Base-by-base conservation (phyloP, 1,140 invertebrate genomes). In the Archegozetes longisetosus region DNA sequence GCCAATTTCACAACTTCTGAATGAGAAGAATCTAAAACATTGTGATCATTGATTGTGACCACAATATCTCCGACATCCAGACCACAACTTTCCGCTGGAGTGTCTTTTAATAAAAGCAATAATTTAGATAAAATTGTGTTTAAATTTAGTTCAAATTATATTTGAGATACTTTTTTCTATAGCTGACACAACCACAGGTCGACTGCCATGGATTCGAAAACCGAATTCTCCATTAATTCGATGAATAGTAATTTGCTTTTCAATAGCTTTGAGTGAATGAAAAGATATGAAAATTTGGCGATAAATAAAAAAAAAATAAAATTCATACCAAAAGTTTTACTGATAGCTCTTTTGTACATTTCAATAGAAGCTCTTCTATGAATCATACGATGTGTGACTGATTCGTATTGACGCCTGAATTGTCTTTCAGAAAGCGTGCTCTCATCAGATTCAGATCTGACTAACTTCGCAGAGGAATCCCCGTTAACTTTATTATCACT, bases 11-110 rank as follows among this genome's bases (percentile, higher is more conserved):
- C 87, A 20, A 97, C 89, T 71, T 95, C 91, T 2, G 86, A 88
- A 75, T 95, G 90, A 51, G 84, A 85, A 56, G 88, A 83, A 68
- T 94, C 89, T 68, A 95, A 76, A 3, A 95, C 89, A 69, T 84
- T 87, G 52, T 85, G 79, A 20, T 85, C 87, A 72, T 95, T 95
- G 17, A 96, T 84, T 59, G 84, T 82, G 70, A 95, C 83, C 32
- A 96, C 82, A 57, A 95, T 91, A 70, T 95, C 91, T 22, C 91
- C 91, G 26, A 94, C 86, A 75, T 90, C 85, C n/a, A 96, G 71
- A 0, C 91, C 91, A 3, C 85, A 88, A 63, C 78, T 83, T 70
- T 91, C 88, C 0, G 91, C 90, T 0, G 89, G 86, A 28, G 71
- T 74, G 20, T 69, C 74, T 75, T 56, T 13, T 55, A 58, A 58